phyloP scores from a whole-genome alignment of 2,797 vertebrate species.

The Melanitta fusca region DNA sequence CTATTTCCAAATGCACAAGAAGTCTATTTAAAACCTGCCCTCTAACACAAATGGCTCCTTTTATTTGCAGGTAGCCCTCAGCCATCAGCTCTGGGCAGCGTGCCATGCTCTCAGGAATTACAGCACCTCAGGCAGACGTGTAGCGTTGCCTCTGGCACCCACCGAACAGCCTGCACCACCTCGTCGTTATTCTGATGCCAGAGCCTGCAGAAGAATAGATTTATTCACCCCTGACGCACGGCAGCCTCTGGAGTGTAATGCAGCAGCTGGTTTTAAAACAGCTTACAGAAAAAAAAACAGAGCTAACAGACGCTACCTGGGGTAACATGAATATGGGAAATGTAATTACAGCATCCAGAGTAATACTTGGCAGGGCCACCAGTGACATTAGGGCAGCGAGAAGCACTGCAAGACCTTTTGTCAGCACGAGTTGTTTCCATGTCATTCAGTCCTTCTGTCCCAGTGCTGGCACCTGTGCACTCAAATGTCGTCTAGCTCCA shows the following conservation, averaged over 20 bases:
- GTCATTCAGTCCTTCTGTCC: background rate
- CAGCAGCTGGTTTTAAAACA: constrained; percentile 22
- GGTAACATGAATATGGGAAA: background rate
- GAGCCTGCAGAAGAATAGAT: background rate
- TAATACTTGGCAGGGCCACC: background rate
- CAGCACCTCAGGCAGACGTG: constrained; percentile 6
- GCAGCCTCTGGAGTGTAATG: background rate
- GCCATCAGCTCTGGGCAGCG: background rate
- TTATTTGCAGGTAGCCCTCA: constrained; percentile 45
- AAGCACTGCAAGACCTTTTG: background rate
- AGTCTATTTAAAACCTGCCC: constrained; percentile 54
- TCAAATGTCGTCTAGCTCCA: background rate
- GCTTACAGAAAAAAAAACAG: background rate
- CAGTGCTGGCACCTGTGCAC: background rate
- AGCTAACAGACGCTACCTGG: background rate
- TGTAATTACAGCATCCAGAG: background rate
- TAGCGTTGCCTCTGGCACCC: constrained; percentile 45
- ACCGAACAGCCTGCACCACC: background rate
- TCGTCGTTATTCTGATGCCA: background rate
- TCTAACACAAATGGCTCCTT: constrained; percentile 47
- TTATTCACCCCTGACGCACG: background rate
- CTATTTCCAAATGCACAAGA: constrained; percentile 26
- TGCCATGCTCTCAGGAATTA: constrained; percentile 23
- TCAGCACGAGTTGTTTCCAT: background rate
- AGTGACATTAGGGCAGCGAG: background rate